Base-by-base conservation (phyloP, 2,888 invertebrate genomes). In the Orthonevra nobilis region DNA sequence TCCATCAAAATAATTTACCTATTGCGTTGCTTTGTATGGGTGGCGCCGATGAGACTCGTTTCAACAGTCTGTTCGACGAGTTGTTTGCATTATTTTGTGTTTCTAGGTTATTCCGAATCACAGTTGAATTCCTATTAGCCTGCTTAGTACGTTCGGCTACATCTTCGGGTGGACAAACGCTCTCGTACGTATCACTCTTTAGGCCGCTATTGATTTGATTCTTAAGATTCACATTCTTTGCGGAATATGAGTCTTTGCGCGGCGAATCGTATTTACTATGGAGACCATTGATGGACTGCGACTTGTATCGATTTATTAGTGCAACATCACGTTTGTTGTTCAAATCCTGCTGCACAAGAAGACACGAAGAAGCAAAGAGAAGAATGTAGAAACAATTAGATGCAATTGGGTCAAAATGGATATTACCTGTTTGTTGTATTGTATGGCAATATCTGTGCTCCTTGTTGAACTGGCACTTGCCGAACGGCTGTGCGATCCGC, bases 401-500 rank as follows among this genome's bases (percentile, higher is more conserved):
- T 75, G 74, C 17, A 81, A 52, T 12, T 68, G 23, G 72, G 72
- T 77, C 77, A 66, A 40, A 40, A 42, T 36, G 12, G 26, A 32
- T 85, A 86, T 87, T 81, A 89, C 89, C 81, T 87, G 87, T 73
- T 86, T 86, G 82, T 86, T 87, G 72, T 88, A 89, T 81, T 89
- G 87, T 30, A 89, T 85, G 38, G 89, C 84, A 23, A 89, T 85
- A 54, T 89, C 88, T 12, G 87, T 89, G 82, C 90, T 90, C 77
- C 89, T 87, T 23, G 88, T 88, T 34, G 90, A 90, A 87, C 91
- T 85, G 68, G 92, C 91, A 85, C 91, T 92, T 83, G 90, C 92
- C n/a, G 93, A 93, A 32, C 94, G 90, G 83, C 94, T 94, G 89
- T 94, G 94, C 77, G 94, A 94, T 69, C 94, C 94, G 54, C 93